These are phyloP conservation scores for Aleiodes alternator DNA, from an alignment of 2,888 invertebrate species.

Conservation along the genomic window DNA sequence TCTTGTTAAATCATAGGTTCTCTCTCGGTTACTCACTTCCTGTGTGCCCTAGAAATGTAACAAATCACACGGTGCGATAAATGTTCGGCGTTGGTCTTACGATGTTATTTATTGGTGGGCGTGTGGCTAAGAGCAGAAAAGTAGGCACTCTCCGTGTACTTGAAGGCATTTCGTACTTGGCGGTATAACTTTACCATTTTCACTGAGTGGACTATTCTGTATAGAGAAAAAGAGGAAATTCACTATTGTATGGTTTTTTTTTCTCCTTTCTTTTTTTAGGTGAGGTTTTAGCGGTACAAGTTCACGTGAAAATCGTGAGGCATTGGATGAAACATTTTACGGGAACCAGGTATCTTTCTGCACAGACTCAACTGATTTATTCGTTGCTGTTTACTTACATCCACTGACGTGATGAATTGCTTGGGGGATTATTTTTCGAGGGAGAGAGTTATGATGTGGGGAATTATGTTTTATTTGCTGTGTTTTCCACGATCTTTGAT, in stretches of 20 bases:
- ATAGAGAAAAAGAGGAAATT: slow-evolving; percentile 16
- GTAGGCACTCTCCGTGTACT: slow-evolving; percentile 52
- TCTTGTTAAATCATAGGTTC: slow-evolving; percentile 6
- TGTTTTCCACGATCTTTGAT: no score
- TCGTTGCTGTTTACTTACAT: slow-evolving; percentile 12
- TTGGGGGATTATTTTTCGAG: not conserved
- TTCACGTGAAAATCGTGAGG: slow-evolving; percentile 1
- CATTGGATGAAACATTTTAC: slow-evolving; percentile 1
- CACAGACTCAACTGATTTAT: slow-evolving; percentile 29
- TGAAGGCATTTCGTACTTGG: slow-evolving; percentile 33
- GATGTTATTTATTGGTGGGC: slow-evolving; percentile 63
- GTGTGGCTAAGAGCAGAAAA: slow-evolving; percentile 56
- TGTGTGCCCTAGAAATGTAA: slow-evolving; percentile 45
- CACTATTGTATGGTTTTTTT: slow-evolving; percentile 18
- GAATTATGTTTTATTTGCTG: not conserved
- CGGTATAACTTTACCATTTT: slow-evolving; percentile 24
- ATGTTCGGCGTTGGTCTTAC: slow-evolving; percentile 62
- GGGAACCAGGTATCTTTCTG: slow-evolving; percentile 26
- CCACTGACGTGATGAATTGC: slow-evolving; percentile 1
- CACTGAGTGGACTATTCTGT: slow-evolving; percentile 40
- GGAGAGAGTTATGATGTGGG: slow-evolving; percentile 26
- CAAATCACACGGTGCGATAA: slow-evolving; percentile 65
- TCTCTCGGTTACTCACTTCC: slow-evolving; percentile 17
- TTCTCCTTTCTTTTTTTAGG: no score
- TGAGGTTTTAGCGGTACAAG: slow-evolving; percentile 14